Evolutionary conservation across 2,113 vertebrate genomes (phyloP).

Genomic region (Pyxicephalus adspersus): DNA sequence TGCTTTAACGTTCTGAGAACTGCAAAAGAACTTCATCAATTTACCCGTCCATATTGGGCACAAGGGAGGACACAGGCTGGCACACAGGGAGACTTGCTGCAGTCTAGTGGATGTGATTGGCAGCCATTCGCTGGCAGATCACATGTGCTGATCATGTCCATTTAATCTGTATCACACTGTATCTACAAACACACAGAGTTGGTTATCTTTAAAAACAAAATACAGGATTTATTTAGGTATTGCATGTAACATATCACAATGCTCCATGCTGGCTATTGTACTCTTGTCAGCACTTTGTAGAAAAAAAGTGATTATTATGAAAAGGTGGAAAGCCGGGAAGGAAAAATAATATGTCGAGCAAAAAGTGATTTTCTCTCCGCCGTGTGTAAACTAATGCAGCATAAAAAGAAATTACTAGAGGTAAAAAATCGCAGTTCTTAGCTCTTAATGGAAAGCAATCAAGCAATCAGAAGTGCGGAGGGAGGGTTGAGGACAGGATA

Average conservation of each 20-base stretch:
- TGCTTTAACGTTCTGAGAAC: no score
- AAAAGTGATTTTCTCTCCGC: slow-evolving; percentile 41
- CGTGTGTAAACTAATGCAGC: slow-evolving; percentile 46
- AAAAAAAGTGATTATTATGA: slow-evolving; percentile 45
- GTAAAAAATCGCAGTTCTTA: slow-evolving; percentile 11
- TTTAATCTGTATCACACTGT: neutral
- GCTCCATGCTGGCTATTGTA: slow-evolving; percentile 1
- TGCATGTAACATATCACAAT: slow-evolving; percentile 1
- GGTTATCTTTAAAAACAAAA: slow-evolving; percentile 11
- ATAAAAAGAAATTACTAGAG: slow-evolving; percentile 46
- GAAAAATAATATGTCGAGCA: slow-evolving; percentile 31
- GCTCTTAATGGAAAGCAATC: slow-evolving; percentile 45
- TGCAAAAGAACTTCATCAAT: no score
- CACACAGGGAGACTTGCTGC: no score
- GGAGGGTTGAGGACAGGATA: neutral
- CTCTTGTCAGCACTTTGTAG: slow-evolving; percentile 28
- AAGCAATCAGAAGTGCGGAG: neutral
- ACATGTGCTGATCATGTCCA: no score
- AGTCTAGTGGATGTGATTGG: no score
- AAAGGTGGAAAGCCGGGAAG: slow-evolving; percentile 40
- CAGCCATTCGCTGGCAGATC: no score
- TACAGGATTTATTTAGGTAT: slow-evolving; percentile 23
- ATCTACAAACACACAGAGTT: neutral
- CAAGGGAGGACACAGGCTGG: no score
- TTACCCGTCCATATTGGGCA: no score